Evolutionary conservation across 2,797 vertebrate genomes (phyloP), one percentile per base, ranked within the genome.

Genomic region (Tragelaphus eurycerus): DNA sequence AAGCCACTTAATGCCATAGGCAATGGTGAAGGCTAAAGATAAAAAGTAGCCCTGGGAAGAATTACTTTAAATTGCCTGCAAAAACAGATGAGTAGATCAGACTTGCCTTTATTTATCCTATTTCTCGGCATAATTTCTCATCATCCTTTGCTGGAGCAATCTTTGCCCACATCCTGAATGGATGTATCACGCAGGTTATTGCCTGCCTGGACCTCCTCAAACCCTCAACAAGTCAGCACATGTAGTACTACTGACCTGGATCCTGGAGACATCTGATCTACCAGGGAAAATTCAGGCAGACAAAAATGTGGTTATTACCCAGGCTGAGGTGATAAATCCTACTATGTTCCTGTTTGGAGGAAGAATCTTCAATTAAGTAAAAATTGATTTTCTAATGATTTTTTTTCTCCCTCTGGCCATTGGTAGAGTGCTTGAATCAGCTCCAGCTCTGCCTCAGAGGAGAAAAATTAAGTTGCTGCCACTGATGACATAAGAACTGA

Each of bases 351-450:
- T 93, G 95, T 98, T 98, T 97, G 90, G 97, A 98, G 98, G 97
- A 98, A 98, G 97, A 97, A 98, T 98, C 98, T 99, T 98, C 98
- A 98, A 98, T 99, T 98, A 98, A 98, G 97, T 93, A 98, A 98
- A 98, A 98, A 99, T 98, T 99, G 98, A 99, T 99, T 99, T 99
- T 98, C 97, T 98, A 98, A 98, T 98, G 96, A 98, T 98, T 98
- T 99, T 98, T 90, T 82, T 10, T 46, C 82, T 92, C 78, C 82
- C 94, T 38, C 93, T 96, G 81, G 62, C 84, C 97, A 98, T 98
- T 95, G 97, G 98, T 97, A 78, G 97, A 97, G 95, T 93, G 92
- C 90, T 98, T 98, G 98, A 98, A 98, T 98, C 76, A 90, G 97
- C 97, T 98, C 98, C 98, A 98, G 96, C 85, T 92, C 96, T 96